Base-by-base conservation (phyloP, 2,888 invertebrate species). In the Ypsolopha sequella region DNA sequence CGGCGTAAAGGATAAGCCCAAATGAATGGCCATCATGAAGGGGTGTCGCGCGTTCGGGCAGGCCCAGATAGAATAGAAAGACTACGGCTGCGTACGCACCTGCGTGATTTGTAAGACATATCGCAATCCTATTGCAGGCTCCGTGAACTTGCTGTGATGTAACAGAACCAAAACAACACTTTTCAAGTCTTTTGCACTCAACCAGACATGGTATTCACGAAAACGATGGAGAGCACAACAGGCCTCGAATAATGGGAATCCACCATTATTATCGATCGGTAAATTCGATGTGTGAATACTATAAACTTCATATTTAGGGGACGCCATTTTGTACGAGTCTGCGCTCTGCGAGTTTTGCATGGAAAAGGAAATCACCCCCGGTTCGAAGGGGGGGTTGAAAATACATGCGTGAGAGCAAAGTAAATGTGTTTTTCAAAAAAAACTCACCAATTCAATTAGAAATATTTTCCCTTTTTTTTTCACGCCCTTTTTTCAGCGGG, bases 61-160 rank as follows among this genome's bases (percentile, higher is more conserved):
- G 91, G 93, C 94, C 91, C 94, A 94, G 93, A 93, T 90, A 90
- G 91, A 90, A 91, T 90, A 90, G 90, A 89, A 88, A 90, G 91
- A 91, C 91, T 93, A 94, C 94, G 94, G 90, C 95, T 95, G 95
- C 95, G 95, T 95, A 95, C 95, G 95, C 95, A 95, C 95, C 94
- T 95, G 94, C 93, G 94, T 94, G 92, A 84, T 86, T 85, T 81
- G 84, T 79, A 74, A 78, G 71, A 79, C 85, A 86, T 86, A 76
- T 78, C 77, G 75, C 71, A 73, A 74, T 75, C 76, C 73, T 75
- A 77, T 78, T 80, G 71, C 74, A 80, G 72, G 63, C 73, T 76
- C 70, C 68, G 66, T 64, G 61, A 76, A 66, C 66, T 76, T 71
- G 70, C 75, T 73, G 80, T 87, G 87, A 87, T 87, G 87, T 87